Conservation (phyloP, 1,140 invertebrate species). For the Drosophila nannoptera region DNA sequence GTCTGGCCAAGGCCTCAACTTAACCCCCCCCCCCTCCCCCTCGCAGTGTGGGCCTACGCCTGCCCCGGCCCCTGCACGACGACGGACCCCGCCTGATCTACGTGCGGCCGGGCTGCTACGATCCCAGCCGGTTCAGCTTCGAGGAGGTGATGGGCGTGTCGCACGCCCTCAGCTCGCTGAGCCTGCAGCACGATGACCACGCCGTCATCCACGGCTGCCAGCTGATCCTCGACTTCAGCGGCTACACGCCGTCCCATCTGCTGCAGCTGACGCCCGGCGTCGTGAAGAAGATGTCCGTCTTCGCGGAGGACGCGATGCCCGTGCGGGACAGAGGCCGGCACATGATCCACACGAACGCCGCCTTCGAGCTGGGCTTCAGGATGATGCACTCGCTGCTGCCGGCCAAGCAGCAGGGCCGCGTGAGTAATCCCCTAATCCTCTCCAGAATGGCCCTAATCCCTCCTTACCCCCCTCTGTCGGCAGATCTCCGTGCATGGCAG, state of each 20-base stretch:
- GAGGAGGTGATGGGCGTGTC: slow-evolving; percentile 44
- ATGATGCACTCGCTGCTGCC: slow-evolving; percentile 79
- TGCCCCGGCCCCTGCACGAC: slow-evolving; percentile 51
- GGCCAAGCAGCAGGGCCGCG: slow-evolving; percentile 79
- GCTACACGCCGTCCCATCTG: slow-evolving; percentile 74
- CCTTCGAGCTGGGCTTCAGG: slow-evolving; percentile 79
- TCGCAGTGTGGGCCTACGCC: slow-evolving; percentile 16
- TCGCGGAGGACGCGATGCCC: slow-evolving; percentile 80
- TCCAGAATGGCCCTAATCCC: background rate
- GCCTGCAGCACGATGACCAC: slow-evolving; percentile 59
- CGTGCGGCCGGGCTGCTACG: slow-evolving; percentile 60
- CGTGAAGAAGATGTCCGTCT: slow-evolving; percentile 79
- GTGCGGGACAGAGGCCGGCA: slow-evolving; percentile 79
- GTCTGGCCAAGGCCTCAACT: background rate
- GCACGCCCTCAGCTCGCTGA: slow-evolving; percentile 46
- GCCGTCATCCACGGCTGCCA: slow-evolving; percentile 49
- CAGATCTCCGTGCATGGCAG: slow-evolving; percentile 70
- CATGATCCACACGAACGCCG: slow-evolving; percentile 79
- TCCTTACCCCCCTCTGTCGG: background rate
- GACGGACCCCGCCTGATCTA: slow-evolving; percentile 77
- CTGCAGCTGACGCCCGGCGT: slow-evolving; percentile 78
- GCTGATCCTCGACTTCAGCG: slow-evolving; percentile 76
- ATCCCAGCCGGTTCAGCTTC: slow-evolving; percentile 42
- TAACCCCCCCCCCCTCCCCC: no score
- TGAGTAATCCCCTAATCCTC: slow-evolving; percentile 45